Base-by-base conservation (phyloP, 2,797 vertebrate genomes). In the Pelochelys cantorii region DNA sequence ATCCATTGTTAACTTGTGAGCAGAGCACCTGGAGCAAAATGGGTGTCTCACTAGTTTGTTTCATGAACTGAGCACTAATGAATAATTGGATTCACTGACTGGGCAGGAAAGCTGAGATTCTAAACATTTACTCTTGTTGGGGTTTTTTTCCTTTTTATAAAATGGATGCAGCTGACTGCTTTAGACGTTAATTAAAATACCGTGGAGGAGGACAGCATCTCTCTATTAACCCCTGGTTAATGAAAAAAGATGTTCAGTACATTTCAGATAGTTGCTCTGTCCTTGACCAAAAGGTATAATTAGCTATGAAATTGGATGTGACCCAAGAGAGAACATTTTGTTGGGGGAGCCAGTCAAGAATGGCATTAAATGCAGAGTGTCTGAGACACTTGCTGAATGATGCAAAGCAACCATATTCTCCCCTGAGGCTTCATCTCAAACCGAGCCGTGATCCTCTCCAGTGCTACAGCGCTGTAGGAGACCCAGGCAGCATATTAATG, bases 271-370 rank as follows among this genome's bases (percentile, higher is more conserved):
- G 34, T 95, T 94, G 90, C 89, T 93, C 85, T 97, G 94, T 90
- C 96, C 96, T 97, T 97, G 96, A 95, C 92, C 93, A 94, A 94
- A 95, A 94, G 92, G 31, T 93, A 80, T 96, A 95, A 97, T 95
- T 96, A 96, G 95, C 29, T 89, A 92, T 96, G 95, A 95, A 97
- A 96, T 96, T 96, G 96, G 92, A 94, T 84, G 84, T 90, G 94
- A 96, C 96, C 94, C 80, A 53, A 71, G 90, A 95, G 92, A 90
- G 93, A 95, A 79, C 88, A 90, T 95, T 96, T 95, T 96, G 89
- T 85, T 88, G 86, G 91, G 86, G 86, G 91, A 89, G 94, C 94
- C 95, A 93, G 60, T 84, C 89, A 90, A 83, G 0, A 0, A 27
- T 87, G 83, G 79, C 88, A 11, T 78, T 78, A 94, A 93, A 93